phyloP scores from a whole-genome alignment of 2,113 vertebrate genomes.

The Poeciliopsis retropinna region DNA sequence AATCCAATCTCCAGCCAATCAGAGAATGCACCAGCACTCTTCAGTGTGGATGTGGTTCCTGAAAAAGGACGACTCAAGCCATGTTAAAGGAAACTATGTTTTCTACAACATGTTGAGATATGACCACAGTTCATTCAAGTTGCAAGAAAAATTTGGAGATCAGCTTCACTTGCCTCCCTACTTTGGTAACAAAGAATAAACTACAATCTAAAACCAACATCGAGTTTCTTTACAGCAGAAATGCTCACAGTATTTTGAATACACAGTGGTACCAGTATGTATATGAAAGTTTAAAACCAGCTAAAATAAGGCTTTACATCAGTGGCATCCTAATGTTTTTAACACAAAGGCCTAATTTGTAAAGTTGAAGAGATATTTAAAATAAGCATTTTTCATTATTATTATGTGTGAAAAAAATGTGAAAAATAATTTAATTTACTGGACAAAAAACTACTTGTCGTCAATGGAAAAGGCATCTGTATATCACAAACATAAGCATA shows the following conservation, averaged over 20 bases:
- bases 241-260: too few species aligned
- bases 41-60: not conserved
- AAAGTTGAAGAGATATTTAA: not conserved
- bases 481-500: not conserved
- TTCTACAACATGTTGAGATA: not conserved
- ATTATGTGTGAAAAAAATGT: too few species aligned
- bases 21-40: not conserved
- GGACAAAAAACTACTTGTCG: not conserved
- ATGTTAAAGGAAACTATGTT: not conserved
- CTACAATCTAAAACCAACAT: too few species aligned
- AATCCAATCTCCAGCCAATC: too few species aligned
- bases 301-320: too few species aligned
- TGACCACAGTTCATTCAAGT: not conserved
- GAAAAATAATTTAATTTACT: not conserved
- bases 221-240: too few species aligned
- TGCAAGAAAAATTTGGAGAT: not conserved
- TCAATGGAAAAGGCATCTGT: not conserved
- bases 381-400: not conserved
- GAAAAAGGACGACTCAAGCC: not conserved
- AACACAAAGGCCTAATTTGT: too few species aligned
- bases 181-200: too few species aligned
- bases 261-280: too few species aligned
- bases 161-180: too few species aligned
- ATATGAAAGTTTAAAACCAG: too few species aligned
- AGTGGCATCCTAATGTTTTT: too few species aligned